phyloP scores from a whole-genome alignment of 2,113 vertebrate genomes.

The Syrmaticus mikado region DNA sequence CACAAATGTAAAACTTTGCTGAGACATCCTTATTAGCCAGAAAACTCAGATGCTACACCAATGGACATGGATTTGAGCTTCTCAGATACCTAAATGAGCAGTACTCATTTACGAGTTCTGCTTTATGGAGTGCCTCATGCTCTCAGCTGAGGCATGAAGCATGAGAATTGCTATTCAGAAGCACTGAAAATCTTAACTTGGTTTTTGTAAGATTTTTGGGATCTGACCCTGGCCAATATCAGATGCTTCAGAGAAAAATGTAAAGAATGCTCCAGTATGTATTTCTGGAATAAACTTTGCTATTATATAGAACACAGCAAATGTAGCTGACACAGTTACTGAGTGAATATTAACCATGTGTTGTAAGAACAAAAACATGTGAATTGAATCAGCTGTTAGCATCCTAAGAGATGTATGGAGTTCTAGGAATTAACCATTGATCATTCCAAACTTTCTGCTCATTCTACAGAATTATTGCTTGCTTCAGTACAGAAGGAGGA shows the following conservation, averaged over 20 bases:
- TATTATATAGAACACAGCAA: constrained; percentile 43
- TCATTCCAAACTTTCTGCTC: constrained; percentile 7
- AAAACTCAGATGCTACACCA: neutral
- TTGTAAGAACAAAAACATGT: constrained; percentile 4
- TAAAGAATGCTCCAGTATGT: neutral
- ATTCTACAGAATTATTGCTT: neutral
- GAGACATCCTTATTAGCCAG: neutral
- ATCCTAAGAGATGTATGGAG: neutral
- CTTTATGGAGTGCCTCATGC: fast-evolving
- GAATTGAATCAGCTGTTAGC: constrained; percentile 33
- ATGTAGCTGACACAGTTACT: neutral
- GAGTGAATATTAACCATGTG: constrained; percentile 8
- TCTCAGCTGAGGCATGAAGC: fast-evolving
- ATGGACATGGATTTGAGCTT: neutral
- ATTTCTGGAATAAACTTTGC: constrained; percentile 33
- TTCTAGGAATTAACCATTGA: neutral
- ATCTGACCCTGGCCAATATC: constrained; percentile 42
- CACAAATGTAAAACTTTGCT: fast-evolving
- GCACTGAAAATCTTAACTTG: neutral
- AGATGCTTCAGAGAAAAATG: constrained; percentile 62
- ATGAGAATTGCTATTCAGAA: neutral
- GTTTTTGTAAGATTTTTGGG: neutral
- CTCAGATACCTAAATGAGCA: neutral
- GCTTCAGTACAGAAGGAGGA: neutral
- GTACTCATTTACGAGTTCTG: neutral